Evolutionary conservation across 2,797 vertebrate genomes (phyloP), one percentile per base, ranked within the genome.

Genomic region (Hyperoplus immaculatus): DNA sequence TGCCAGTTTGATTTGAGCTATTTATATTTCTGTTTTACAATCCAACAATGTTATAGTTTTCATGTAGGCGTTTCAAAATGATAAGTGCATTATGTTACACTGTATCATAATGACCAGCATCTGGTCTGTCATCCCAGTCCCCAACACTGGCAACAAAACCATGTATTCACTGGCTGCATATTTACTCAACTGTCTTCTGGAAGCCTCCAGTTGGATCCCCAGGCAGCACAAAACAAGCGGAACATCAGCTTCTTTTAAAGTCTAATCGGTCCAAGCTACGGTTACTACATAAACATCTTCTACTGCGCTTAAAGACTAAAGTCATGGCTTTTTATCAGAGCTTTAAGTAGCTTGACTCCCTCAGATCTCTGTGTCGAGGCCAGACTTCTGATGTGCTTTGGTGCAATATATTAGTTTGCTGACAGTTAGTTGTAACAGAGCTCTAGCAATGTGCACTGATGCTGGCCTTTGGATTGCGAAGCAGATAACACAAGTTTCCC

Each of bases 201-300:
- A 88, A 76, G 82, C 86, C 81, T 77, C 69, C 77, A 69, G 76
- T 75, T 67, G 15, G 66, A 82, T 88, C 65, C 67, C 78, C 57
- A 84, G 81, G 91, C 85, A 78, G 68, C 73, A 81, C 79, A 86
- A 89, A 88, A 90, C 86, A 87, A 86, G 77, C 62, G 45, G 71
- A 89, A 89, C 78, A 82, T 91, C 80, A 83, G 80, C 77, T 81
- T 78, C 87, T 92, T 91, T 90, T 84, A 76, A 82, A 61, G 81
- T 87, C 75, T 89, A 87, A 92, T 89, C 88, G 86, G 79, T 90
- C 83, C 71, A 55, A 89, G 90, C 87, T 92, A 87, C 55, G 46
- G 82, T 92, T 89, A 88, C 92, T 85, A 87, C 84, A 89, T 90
- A 93, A 95, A 95, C 91, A 93, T 77, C 74, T 29, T 92, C 84